These are phyloP conservation scores for Hyperoodon ampullatus DNA, from an alignment of 2,113 vertebrate genomes.

Conservation along the genomic window DNA sequence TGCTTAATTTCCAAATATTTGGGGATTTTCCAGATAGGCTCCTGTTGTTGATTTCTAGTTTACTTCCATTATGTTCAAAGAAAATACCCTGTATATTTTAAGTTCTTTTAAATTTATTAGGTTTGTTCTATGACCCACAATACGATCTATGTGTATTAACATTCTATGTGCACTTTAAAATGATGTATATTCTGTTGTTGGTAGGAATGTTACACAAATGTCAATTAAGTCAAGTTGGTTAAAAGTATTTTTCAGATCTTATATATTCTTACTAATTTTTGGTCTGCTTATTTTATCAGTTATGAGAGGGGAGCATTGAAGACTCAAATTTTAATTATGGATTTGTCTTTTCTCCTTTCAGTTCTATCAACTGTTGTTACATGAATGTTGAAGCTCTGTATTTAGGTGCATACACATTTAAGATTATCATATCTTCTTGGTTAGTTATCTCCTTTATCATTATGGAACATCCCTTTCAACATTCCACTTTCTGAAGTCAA, in stretches of 20 bases:
- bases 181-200: neutral
- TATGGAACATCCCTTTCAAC: neutral
- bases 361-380: neutral
- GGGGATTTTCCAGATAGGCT: neutral
- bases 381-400: neutral
- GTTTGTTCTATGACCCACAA: neutral
- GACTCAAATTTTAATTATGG: neutral
- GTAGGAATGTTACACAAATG: neutral
- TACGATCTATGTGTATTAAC: neutral
- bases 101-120: neutral
- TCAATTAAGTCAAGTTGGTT: neutral
- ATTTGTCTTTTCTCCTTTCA: neutral
- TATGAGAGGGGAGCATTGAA: neutral
- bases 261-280: neutral
- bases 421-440: neutral
- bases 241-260: neutral
- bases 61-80: neutral
- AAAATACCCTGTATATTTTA: neutral
- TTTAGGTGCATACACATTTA: neutral
- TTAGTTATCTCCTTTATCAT: neutral
- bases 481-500: neutral
- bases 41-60: neutral
- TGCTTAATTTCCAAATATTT: conserved; percentile 28
- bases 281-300: neutral
- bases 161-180: neutral